Conservation (phyloP, 2,113 vertebrate genomes). For the Gallinago paraguaiae region DNA sequence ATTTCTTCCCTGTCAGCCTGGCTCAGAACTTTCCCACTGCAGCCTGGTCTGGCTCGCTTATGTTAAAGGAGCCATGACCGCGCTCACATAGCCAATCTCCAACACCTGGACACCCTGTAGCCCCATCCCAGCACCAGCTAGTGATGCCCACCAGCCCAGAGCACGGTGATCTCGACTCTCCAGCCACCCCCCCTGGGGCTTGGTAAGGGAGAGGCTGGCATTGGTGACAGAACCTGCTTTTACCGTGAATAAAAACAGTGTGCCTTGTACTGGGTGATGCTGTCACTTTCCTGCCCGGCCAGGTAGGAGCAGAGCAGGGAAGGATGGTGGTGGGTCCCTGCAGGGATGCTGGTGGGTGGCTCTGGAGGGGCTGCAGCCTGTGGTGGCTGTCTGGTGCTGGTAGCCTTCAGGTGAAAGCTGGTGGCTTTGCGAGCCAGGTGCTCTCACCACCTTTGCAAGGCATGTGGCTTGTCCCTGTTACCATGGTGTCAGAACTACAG, state of each 20-base stretch:
- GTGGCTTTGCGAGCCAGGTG: background rate
- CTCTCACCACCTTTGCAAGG: background rate
- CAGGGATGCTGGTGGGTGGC: rapidly evolving
- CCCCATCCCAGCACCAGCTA: background rate
- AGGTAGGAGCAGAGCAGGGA: rapidly evolving
- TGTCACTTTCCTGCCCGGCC: rapidly evolving
- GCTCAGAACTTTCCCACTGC: no score
- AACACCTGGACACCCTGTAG: rapidly evolving
- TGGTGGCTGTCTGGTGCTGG: rapidly evolving
- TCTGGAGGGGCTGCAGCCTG: background rate
- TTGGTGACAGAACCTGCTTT: background rate
- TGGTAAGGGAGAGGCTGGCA: background rate
- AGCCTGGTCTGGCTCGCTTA: no score
- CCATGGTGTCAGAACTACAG: background rate
- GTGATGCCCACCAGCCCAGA: background rate
- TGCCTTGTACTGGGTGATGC: rapidly evolving
- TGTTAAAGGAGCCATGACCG: no score
- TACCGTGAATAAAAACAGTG: background rate
- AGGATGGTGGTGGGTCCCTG: background rate
- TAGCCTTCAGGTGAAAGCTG: background rate
- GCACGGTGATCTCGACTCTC: no score
- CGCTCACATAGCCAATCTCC: no score
- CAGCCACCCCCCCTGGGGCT: rapidly evolving
- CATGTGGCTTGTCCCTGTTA: rapidly evolving
- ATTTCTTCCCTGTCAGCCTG: no score